These are phyloP conservation scores for Toxotes chatareus DNA, from an alignment of 2,113 vertebrate genomes.

Conservation along the genomic window DNA sequence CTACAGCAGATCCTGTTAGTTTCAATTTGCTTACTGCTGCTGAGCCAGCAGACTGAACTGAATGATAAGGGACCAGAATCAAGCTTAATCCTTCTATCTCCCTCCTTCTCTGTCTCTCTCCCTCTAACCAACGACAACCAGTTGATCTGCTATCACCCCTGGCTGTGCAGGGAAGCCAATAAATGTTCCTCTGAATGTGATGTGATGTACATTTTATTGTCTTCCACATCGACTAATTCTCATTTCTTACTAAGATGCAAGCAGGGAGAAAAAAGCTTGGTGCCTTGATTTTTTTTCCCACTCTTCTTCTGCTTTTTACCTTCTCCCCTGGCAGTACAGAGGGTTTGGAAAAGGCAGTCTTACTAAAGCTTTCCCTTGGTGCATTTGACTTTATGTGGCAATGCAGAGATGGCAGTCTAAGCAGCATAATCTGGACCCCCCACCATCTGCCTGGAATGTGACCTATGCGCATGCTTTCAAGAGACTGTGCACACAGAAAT, in stretches of 20 bases:
- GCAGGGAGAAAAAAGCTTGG: neutral
- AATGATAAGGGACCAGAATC: slow-evolving; percentile 76
- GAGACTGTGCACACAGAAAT: slow-evolving; percentile 36
- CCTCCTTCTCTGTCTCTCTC: slow-evolving; percentile 32
- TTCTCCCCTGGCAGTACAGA: slow-evolving; percentile 29
- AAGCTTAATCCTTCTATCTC: slow-evolving; percentile 74
- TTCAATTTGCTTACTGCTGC: slow-evolving; percentile 81
- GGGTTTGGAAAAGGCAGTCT: slow-evolving; percentile 34
- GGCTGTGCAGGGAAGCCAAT: slow-evolving; percentile 54
- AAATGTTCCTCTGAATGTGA: slow-evolving; percentile 54
- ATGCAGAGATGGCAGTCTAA: slow-evolving; percentile 54
- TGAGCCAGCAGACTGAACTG: slow-evolving; percentile 79
- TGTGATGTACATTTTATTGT: slow-evolving; percentile 61
- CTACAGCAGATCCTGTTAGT: slow-evolving; percentile 78
- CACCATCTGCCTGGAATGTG: slow-evolving; percentile 27
- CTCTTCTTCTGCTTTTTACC: slow-evolving; percentile 23
- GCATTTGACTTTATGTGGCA: slow-evolving; percentile 62
- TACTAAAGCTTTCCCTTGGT: slow-evolving; percentile 45
- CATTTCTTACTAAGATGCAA: slow-evolving; percentile 44
- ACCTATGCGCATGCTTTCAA: slow-evolving; percentile 30
- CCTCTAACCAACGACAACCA: slow-evolving; percentile 52
- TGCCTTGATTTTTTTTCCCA: slow-evolving; percentile 8
- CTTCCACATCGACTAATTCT: slow-evolving; percentile 40
- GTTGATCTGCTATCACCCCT: slow-evolving; percentile 65
- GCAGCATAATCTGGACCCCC: slow-evolving; percentile 47